Evolutionary conservation across 1,140 invertebrate genomes (phyloP).

Genomic region (Pogonomyrmex californicus): DNA sequence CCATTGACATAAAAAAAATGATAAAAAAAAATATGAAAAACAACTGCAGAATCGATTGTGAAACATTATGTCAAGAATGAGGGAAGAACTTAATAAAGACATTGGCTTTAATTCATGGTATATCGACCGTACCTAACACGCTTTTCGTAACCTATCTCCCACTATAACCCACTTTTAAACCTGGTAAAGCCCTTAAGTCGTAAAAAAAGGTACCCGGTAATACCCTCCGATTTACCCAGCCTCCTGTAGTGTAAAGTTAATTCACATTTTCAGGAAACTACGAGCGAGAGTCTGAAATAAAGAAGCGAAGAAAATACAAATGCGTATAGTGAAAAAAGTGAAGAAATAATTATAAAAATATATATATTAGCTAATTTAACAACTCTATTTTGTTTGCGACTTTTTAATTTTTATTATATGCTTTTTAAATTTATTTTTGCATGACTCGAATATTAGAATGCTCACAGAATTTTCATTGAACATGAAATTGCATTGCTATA

Average conservation of each 20-base stretch:
- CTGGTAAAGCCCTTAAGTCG: constrained; percentile 49
- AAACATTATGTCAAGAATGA: not conserved
- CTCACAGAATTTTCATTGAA: not conserved
- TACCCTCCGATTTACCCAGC: constrained; percentile 45
- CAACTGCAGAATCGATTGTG: not conserved
- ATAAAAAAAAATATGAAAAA: constrained; percentile 4
- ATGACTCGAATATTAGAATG: not conserved
- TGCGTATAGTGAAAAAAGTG: constrained; percentile 3
- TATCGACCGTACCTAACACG: constrained; percentile 48
- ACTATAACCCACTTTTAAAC: constrained; percentile 35
- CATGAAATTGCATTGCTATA: not conserved
- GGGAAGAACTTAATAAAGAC: constrained; percentile 44
- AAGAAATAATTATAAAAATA: not conserved
- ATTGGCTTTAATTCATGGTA: constrained; percentile 44
- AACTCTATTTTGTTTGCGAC: constrained; percentile 4
- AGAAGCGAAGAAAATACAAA: not conserved
- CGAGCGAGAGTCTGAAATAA: constrained; percentile 43
- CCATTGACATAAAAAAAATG: not conserved
- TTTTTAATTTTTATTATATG: not conserved
- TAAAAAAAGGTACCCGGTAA: constrained; percentile 54
- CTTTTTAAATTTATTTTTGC: not conserved
- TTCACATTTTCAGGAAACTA: constrained; percentile 49
- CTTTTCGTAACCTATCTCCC: constrained; percentile 51
- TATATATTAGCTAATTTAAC: not conserved
- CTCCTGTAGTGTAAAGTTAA: constrained; percentile 48